phyloP scores from a whole-genome alignment of 2,113 vertebrate species.

The Tonatia bakeri region DNA sequence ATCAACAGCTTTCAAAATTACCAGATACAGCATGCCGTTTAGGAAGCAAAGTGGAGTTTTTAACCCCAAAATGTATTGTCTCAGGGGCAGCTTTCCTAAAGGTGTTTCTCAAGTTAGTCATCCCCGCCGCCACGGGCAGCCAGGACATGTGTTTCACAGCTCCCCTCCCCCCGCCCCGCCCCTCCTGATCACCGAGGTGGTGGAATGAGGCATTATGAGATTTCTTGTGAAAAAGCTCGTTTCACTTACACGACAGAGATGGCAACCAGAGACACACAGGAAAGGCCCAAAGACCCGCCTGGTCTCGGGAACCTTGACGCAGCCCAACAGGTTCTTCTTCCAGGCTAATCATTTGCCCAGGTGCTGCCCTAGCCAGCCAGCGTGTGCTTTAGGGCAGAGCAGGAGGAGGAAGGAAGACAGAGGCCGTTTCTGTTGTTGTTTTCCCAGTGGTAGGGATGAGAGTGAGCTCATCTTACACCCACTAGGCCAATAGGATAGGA shows the following conservation, averaged over 20 bases:
- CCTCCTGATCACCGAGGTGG: background rate
- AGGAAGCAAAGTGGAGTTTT: background rate
- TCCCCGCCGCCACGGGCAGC: background rate
- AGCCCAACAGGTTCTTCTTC: background rate
- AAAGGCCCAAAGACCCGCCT: background rate
- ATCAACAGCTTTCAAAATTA: background rate
- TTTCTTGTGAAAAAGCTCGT: background rate
- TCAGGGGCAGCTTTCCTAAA: background rate
- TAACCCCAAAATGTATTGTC: background rate
- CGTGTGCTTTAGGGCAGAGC: background rate
- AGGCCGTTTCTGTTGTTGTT: too few species aligned
- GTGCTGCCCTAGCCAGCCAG: background rate
- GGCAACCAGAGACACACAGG: background rate
- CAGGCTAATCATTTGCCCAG: background rate
- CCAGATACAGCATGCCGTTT: background rate
- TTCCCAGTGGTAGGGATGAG: background rate
- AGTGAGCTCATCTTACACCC: background rate
- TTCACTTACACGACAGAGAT: background rate
- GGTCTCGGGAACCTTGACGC: background rate
- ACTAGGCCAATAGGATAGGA: too few species aligned
- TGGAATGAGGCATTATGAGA: background rate
- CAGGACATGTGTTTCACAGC: background rate
- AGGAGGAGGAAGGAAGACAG: background rate
- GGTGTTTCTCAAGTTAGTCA: background rate
- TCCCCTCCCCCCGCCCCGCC: too few species aligned